These are phyloP conservation scores for Odontomyia ornata DNA, from an alignment of 2,888 invertebrate species.

Conservation along the genomic window DNA sequence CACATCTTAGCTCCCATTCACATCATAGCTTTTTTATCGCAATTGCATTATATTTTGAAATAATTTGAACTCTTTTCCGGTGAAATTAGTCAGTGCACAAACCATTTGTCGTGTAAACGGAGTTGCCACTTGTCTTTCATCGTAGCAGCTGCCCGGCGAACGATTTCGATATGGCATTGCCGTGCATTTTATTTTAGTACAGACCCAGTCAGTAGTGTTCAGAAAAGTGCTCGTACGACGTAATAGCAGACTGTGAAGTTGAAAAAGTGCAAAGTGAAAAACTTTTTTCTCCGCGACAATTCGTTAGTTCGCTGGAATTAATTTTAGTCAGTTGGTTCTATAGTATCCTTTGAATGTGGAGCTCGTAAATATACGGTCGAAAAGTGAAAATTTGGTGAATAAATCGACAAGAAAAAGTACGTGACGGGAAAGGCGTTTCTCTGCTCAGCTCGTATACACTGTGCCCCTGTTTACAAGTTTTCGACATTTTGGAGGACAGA, in stretches of 20 bases:
- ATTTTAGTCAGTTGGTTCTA: background rate
- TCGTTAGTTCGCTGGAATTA: background rate
- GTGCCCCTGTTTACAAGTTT: slow-evolving; percentile 22
- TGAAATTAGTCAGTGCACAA: no score
- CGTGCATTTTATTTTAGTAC: no score
- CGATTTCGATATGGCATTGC: no score
- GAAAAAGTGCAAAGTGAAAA: slow-evolving; percentile 15
- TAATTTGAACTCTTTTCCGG: no score
- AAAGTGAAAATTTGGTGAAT: background rate
- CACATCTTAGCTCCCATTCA: no score
- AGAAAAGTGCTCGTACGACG: slow-evolving; percentile 4
- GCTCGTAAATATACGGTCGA: no score
- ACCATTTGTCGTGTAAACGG: no score
- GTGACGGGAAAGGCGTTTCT: background rate
- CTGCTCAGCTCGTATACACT: background rate
- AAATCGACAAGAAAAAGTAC: background rate
- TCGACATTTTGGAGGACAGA: slow-evolving; percentile 37
- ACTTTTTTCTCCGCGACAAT: background rate
- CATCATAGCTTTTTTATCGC: no score
- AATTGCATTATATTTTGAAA: no score
- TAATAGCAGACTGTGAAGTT: slow-evolving; percentile 10
- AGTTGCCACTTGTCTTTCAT: no score
- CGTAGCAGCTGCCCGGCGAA: no score
- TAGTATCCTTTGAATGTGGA: background rate
- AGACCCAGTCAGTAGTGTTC: no score